Evolutionary conservation across 1,140 invertebrate species (phyloP).

Genomic region (Zaprionus ghesquierei): DNA sequence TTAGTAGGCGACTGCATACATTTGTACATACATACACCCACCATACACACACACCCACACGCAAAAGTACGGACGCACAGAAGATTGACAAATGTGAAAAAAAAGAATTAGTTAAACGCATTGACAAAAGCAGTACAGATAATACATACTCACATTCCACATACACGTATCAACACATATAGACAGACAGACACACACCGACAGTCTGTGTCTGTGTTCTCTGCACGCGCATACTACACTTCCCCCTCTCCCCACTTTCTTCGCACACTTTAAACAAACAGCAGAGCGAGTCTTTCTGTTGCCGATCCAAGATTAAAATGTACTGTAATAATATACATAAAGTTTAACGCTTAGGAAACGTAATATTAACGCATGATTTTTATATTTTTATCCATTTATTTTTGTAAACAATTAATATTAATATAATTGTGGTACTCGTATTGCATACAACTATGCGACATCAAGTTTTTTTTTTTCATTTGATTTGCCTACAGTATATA

Average conservation of each 20-base stretch:
- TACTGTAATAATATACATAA: conserved; percentile 44
- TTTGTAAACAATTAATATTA: conserved; percentile 51
- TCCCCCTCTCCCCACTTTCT: background rate
- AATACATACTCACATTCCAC: background rate
- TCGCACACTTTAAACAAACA: background rate
- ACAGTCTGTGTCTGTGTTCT: background rate
- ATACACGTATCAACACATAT: background rate
- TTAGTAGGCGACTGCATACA: conserved; percentile 35
- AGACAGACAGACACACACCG: background rate
- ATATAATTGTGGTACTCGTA: conserved; percentile 46
- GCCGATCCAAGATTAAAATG: conserved; percentile 38
- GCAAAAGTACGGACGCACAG: background rate
- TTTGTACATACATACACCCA: background rate
- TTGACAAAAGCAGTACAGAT: background rate
- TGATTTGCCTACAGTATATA: conserved; percentile 33
- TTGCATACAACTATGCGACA: conserved; percentile 36
- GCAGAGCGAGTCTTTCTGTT: conserved; percentile 22
- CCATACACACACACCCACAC: background rate
- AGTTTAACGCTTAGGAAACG: conserved; percentile 46
- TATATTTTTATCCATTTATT: conserved; percentile 43
- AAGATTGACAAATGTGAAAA: background rate
- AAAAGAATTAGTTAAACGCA: background rate
- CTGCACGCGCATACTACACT: background rate
- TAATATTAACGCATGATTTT: conserved; percentile 57
- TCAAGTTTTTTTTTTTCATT: conserved; percentile 22